Percentiles rank a stretch among this genome's conserved stretches.
Conservation (phyloP, 2,797 vertebrate species). For the Nyctalus aviator region DNA sequence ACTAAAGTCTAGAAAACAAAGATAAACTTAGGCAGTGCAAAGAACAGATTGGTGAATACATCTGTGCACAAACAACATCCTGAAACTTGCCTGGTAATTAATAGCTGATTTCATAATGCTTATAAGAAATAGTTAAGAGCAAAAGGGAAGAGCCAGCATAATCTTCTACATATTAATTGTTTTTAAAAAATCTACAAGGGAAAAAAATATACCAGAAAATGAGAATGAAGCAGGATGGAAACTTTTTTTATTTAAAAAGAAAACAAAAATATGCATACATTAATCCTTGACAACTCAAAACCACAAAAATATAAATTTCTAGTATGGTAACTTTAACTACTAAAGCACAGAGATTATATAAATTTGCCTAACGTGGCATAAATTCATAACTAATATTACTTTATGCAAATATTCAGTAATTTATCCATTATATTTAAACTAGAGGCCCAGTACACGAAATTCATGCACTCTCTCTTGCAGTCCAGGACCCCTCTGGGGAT, state of each 20-base stretch:
- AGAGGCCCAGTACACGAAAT: too few species aligned
- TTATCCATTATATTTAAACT: conserved; percentile 40
- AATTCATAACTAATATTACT: conserved; percentile 47
- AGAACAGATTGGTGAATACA: conserved; percentile 67
- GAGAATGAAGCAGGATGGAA: conserved; percentile 71
- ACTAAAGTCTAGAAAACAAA: conserved; percentile 70
- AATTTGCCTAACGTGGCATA: conserved; percentile 44
- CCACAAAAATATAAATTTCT: conserved; percentile 66
- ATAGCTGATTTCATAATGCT: conserved; percentile 76
- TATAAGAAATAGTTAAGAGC: conserved; percentile 79
- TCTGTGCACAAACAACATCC: conserved; percentile 68
- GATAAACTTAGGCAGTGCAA: conserved; percentile 66
- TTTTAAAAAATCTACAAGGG: conserved; percentile 74
- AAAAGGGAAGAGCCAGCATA: conserved; percentile 77
- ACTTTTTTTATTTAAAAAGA: conserved; percentile 53
- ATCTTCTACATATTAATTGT: conserved; percentile 79
- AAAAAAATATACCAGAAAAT: conserved; percentile 70
- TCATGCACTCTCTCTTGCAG: too few species aligned
- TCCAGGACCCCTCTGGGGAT: too few species aligned
- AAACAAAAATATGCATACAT: conserved; percentile 57
- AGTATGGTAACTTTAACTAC: conserved; percentile 32
- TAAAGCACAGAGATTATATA: conserved; percentile 60
- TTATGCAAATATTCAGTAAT: conserved; percentile 42
- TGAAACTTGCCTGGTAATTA: conserved; percentile 72
- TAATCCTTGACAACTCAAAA: conserved; percentile 61